These are phyloP conservation scores for Diabrotica virgifera DNA, from an alignment of 1,140 invertebrate species.

Conservation along the genomic window DNA sequence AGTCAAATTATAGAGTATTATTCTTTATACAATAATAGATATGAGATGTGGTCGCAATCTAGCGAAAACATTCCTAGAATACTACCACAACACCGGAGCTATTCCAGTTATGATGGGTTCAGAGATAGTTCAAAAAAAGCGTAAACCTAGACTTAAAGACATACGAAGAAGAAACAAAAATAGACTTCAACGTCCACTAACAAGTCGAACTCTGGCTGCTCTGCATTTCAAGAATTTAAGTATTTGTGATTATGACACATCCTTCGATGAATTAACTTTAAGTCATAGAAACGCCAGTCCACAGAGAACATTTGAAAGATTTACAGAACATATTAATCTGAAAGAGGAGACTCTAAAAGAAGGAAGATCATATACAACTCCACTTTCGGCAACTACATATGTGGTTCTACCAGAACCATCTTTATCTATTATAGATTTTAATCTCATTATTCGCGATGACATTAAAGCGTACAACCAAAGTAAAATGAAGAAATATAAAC, in stretches of 20 bases:
- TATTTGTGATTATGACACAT: slow-evolving; percentile 55
- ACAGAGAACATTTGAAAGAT: slow-evolving; percentile 33
- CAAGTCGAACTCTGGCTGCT: slow-evolving; percentile 56
- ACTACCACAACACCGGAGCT: slow-evolving; percentile 72
- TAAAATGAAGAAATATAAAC: slow-evolving; percentile 25
- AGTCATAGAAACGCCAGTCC: slow-evolving; percentile 32
- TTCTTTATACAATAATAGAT: slow-evolving; percentile 44
- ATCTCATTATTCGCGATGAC: slow-evolving; percentile 59
- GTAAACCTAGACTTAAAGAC: slow-evolving; percentile 48
- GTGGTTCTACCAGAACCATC: slow-evolving; percentile 56
- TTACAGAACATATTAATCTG: slow-evolving; percentile 33
- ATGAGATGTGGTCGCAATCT: slow-evolving; percentile 73
- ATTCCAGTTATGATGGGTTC: slow-evolving; percentile 58
- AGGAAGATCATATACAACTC: slow-evolving; percentile 17
- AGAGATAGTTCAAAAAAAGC: slow-evolving; percentile 53
- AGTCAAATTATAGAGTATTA: too few species aligned
- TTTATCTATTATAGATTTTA: slow-evolving; percentile 71
- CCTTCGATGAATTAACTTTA: slow-evolving; percentile 47
- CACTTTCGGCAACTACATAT: slow-evolving; percentile 39
- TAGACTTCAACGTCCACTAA: slow-evolving; percentile 54
- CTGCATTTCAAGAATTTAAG: slow-evolving; percentile 58
- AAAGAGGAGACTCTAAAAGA: slow-evolving; percentile 41
- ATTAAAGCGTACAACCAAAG: slow-evolving; percentile 32
- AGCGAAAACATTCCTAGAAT: slow-evolving; percentile 72
- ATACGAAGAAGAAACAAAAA: slow-evolving; percentile 53